Percentiles rank a stretch among this genome's conserved stretches.
Evolutionary conservation across 2,113 vertebrate species (phyloP).

Genomic region (Hemibagrus wyckioides): DNA sequence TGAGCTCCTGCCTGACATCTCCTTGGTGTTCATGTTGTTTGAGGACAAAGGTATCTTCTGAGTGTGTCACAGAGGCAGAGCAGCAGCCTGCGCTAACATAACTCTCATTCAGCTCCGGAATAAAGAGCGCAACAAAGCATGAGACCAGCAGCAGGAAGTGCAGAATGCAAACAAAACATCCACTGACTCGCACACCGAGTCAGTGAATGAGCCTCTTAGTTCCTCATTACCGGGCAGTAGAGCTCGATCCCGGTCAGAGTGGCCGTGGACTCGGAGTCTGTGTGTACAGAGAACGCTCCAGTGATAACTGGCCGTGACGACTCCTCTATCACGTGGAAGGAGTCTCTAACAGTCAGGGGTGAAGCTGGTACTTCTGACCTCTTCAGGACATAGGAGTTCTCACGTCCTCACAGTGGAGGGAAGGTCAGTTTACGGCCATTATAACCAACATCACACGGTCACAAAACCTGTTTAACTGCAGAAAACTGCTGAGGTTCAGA

Average conservation of each 20-base stretch:
- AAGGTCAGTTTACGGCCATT: no score
- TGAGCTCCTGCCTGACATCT: slow-evolving; percentile 12
- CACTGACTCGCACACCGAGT: neutral
- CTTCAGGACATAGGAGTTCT: no score
- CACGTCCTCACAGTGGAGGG: no score
- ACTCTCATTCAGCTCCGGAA: slow-evolving; percentile 29
- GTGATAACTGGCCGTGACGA: no score
- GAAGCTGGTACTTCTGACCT: no score
- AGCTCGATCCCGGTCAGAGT: neutral
- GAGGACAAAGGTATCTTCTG: slow-evolving; percentile 25
- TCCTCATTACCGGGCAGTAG: neutral
- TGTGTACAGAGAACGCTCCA: neutral
- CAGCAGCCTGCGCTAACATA: slow-evolving; percentile 22
- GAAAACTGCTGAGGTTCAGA: no score
- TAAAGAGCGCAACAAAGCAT: neutral
- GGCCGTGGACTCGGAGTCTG: neutral
- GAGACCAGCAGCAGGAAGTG: neutral
- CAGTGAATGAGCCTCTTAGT: neutral
- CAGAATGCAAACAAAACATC: neutral
- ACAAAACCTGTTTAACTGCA: no score
- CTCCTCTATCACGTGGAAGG: no score
- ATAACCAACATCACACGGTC: no score
- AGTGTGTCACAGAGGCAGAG: slow-evolving; percentile 19
- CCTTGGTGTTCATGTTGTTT: slow-evolving; percentile 12
- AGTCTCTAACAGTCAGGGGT: no score